Evolutionary conservation across 2,113 vertebrate genomes (phyloP).

Genomic region (Phrynosoma blainvillii): DNA sequence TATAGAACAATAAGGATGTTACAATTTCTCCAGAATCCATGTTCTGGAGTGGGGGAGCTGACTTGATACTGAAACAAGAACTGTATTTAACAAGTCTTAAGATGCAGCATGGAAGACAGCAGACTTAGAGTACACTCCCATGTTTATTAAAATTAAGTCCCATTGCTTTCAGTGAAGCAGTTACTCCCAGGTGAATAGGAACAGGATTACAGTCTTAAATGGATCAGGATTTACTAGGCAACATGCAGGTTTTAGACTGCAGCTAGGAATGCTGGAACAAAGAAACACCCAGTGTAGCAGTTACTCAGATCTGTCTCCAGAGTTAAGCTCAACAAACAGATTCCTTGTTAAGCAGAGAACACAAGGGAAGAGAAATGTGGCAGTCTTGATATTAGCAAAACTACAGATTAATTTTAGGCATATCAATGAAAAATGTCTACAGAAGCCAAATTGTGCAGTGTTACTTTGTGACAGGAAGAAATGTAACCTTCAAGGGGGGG

Average conservation of each 20-base stretch:
- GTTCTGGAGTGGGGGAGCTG: not conserved
- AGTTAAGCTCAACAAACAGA: not conserved
- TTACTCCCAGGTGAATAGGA: not conserved
- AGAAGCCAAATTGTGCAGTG: not conserved
- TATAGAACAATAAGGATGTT: not conserved
- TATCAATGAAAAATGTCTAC: not conserved
- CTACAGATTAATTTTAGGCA: not conserved
- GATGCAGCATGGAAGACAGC: not conserved
- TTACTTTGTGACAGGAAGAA: not conserved
- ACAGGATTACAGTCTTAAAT: not conserved
- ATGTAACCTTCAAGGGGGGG: not conserved
- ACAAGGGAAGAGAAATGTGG: not conserved
- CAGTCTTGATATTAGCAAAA: not conserved
- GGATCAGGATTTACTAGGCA: not conserved
- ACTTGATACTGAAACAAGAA: not conserved
- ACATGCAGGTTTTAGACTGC: not conserved
- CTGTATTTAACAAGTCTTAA: not conserved
- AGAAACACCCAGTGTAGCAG: not conserved
- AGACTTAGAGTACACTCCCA: not conserved
- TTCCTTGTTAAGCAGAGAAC: not conserved
- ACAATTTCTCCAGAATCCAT: not conserved
- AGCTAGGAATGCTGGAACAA: not conserved
- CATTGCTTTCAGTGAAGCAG: not conserved
- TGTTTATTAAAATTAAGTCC: not conserved
- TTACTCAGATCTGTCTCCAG: not conserved